phyloP scores from a whole-genome alignment of 2,888 invertebrate species.

The Cryptus armator region DNA sequence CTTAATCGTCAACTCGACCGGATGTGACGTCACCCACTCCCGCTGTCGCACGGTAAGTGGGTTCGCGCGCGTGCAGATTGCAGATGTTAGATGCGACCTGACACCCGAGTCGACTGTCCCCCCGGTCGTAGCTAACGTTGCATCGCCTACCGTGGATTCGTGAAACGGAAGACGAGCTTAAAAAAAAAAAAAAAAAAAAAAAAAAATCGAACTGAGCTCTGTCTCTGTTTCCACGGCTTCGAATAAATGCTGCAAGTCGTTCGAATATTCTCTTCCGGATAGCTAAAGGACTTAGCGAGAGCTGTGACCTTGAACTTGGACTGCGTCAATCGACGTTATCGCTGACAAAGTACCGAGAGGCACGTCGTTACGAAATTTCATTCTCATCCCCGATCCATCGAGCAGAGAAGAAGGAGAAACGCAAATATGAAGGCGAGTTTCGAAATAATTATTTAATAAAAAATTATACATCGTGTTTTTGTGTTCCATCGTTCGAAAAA shows the following conservation, averaged over 20 bases:
- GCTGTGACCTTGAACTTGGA: conserved; percentile 38
- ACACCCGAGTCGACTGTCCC: conserved; percentile 74
- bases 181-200: conserved; percentile 11
- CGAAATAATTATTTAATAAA: background rate
- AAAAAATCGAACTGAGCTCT: background rate
- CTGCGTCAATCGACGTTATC: conserved; percentile 7
- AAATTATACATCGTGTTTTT: background rate
- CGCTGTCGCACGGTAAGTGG: conserved; percentile 41
- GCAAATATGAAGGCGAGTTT: background rate
- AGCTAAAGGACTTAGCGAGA: background rate
- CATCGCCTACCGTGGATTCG: conserved; percentile 30
- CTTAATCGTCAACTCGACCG: conserved; percentile 78
- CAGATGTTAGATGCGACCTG: conserved; percentile 79
- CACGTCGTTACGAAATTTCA: background rate
- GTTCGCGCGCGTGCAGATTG: conserved; percentile 76
- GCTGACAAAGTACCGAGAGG: conserved; percentile 4
- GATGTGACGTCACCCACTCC: conserved; percentile 79
- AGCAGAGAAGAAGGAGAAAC: background rate
- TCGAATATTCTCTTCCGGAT: conserved; percentile 18
- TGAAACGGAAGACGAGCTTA: conserved; percentile 18
- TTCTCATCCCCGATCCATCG: background rate
- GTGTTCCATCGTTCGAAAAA: too few relatives aligned
- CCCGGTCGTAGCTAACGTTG: conserved; percentile 44
- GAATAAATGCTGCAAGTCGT: conserved; percentile 15
- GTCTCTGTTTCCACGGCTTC: background rate